Conservation (phyloP, 2,888 invertebrate species). For the Diadegma fenestrale region DNA sequence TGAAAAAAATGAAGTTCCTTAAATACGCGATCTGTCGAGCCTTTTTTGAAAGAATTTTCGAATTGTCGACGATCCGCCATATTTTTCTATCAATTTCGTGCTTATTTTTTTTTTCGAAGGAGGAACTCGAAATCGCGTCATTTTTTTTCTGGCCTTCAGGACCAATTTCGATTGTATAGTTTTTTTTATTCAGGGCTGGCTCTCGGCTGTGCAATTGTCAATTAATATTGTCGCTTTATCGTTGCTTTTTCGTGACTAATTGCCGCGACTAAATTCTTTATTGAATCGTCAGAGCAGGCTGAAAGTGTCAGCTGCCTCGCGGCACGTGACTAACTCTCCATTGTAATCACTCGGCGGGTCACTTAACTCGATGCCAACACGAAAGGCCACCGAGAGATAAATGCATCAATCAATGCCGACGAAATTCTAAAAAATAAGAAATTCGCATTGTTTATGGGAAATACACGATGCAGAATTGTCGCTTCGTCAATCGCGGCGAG, state of each 20-base stretch:
- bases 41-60: no score
- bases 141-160: no score
- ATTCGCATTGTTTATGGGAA: background rate
- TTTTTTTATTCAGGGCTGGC: no score
- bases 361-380: slow-evolving; percentile 34
- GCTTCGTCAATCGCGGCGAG: no score
- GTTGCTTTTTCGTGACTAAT: background rate
- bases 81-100: no score
- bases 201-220: background rate
- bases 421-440: background rate
- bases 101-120: no score
- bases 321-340: background rate
- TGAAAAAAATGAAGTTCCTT: no score
- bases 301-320: slow-evolving; percentile 14
- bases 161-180: no score
- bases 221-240: background rate
- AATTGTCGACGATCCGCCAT: no score
- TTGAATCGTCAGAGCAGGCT: background rate
- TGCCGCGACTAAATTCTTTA: background rate
- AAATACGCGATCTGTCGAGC: no score
- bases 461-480: background rate
- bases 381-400: slow-evolving; percentile 13
- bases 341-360: slow-evolving; percentile 26
- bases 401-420: slow-evolving; percentile 15
- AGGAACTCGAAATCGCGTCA: no score